Base-by-base conservation (phyloP, 23 tunicate genomes). In the Halocynthia aurantium region DNA sequence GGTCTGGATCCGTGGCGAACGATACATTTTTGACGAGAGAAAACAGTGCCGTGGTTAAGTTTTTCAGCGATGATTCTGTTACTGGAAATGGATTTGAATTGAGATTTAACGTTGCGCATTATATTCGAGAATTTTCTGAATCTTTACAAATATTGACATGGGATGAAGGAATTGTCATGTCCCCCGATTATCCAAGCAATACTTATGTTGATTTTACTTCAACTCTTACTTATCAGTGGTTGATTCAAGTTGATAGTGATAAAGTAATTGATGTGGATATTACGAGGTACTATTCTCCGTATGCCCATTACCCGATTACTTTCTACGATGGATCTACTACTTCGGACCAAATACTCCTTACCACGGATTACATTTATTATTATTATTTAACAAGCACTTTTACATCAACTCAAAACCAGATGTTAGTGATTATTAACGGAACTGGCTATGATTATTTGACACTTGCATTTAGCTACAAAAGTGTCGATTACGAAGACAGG, bases 261-360 rank as follows among this genome's bases (percentile, higher is more conserved):
- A 15, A 15, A 2, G 13, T 15, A 15, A 21, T 68, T 21, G 22
- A 20, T 22, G 18, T 68, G 18, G 20, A 15, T 68, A 19, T 68
- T 20, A 13, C 2, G 17, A 2, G 2, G 22, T 68, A 15, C 22
- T 19, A 19, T 68, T 20, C 49, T 4, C 2, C 17, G 17, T n/a
- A 68, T 19, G 72, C 1, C 44, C 44, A 0, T 19, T 19, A 18
- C n/a, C 57, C 44, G 1, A 31, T 71, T 22, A 10, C 55, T 9
- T 40, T 71, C 10, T 71, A 71, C 51, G 76, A 71, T 22, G 76
- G 76, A n/a, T 20, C 12, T n/a, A 5, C 76, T 5, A 71, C 22
- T 9, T 71, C 58, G 22, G 57, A 71, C 51, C 11, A 51, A 9
- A 2, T 6, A 9, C 12, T n/a, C 10, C 5, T 11, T 53, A 44